Base-by-base conservation (phyloP, 35 echinoderm and acorn worm species). In the Ophioderma brevispina region DNA sequence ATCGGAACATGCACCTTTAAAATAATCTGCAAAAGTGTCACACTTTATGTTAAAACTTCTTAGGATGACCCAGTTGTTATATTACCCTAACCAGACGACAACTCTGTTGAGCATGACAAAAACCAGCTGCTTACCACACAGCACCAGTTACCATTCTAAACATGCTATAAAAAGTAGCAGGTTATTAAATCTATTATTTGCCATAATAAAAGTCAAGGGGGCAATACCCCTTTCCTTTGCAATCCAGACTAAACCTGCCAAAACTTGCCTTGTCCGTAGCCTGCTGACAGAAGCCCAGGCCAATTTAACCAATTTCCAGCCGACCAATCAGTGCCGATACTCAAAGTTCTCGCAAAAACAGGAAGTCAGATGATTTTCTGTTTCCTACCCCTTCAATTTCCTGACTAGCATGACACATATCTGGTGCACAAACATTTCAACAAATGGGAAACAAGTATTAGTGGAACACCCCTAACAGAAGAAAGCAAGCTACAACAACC, bases 301-400 rank as follows among this genome's bases (percentile, higher is more conserved):
- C 23, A 70, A 70, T 15, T 70, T 70, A 70, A 15, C 59, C 59
- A 70, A 70, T 70, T 70, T 70, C 17, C 41, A 70, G 28, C 2
- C 59, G n/a, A 25, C 59, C 59, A 70, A 70, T 70, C 59, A 70
- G 6, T 15, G 23, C 23, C 10, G 10, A 25, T 25, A 8, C 59
- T 70, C 23, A 2, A 70, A 30, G 23, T 13, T 13, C 59, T 13
- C 1, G 23, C 5, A 70, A 70, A 70, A 70, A 70, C 59, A 70
- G 59, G 59, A 70, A 25, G 59, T 70, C 59, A 70, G 59, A 70
- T 70, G 59, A 70, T 70, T 46, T 70, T 70, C n/a, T 8, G 59
- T 70, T 70, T 70, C 59, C 59, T 70, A 70, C 59, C 59, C 10
- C 6, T 70, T 25, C 59, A 70, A 70, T 70, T 70, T 70, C 59